Evolutionary conservation across 1,140 invertebrate species (phyloP), one percentile per base, ranked within the genome.

Genomic region (Bradysia coprophila): DNA sequence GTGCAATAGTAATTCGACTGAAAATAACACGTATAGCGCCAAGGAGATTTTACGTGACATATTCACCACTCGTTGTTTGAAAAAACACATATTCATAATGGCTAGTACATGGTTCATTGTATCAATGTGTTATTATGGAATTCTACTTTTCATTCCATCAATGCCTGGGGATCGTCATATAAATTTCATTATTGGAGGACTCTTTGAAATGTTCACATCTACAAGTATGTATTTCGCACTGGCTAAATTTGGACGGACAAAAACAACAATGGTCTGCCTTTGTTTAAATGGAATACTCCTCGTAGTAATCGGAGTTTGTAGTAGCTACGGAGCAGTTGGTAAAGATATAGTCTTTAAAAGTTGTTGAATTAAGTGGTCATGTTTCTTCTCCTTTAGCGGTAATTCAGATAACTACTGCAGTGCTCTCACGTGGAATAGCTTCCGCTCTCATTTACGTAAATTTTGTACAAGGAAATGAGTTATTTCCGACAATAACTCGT

Each of bases 151-250:
- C 23, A 5, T 43, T 3, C 42, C 42, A 9, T 24, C 23, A 37
- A 18, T 43, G 21, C 19, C 42, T 37, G 42, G 42, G 4, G 8
- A 36, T 15, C 4, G 42, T 8, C 42, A 43, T 43, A 11, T 36
- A 16, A 43, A 43, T 37, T 43, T 43, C 24, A 10, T 36, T 23
- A 4, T 43, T 37, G 33, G 42, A n/a, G 42, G 32, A 8, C n/a
- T 13, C 18, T 37, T 43, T 23, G 42, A 43, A 24, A 5, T 11
- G 8, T 4, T 37, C 10, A 34, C 42, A 11, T 43, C 36, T 18
- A 43, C 38, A 8, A n/a, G 36, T 8, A 34, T 34, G 10, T 43
- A 36, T 37, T 43, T 43, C 11, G 20, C 24, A 37, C 20, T 43
- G 10, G 36, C 42, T 6, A 34, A 21, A 36, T 21, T 43, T 21